These are phyloP conservation scores for Tor tambroides DNA, from an alignment of 2,113 vertebrate genomes.

Conservation along the genomic window DNA sequence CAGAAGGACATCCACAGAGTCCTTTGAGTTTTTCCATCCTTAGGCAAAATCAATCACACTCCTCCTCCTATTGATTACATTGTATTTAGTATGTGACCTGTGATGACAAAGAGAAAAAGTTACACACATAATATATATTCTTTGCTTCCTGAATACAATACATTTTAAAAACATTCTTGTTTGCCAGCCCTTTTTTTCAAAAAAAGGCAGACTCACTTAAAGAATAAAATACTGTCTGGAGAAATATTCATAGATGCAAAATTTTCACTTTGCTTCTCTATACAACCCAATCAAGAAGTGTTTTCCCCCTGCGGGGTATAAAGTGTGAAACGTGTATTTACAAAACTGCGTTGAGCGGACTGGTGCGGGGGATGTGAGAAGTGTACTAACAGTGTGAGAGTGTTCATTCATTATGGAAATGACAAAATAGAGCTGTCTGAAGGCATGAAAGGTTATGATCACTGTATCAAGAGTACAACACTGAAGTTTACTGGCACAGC, in stretches of 20 bases:
- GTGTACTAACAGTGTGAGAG: conserved; percentile 45
- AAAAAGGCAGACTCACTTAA: conserved; percentile 69
- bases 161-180: conserved; percentile 77
- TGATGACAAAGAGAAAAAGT: conserved; percentile 67
- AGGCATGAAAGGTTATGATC: conserved; percentile 45
- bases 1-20: conserved; percentile 43
- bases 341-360: conserved; percentile 60
- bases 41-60: conserved; percentile 25
- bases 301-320: conserved; percentile 51
- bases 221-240: conserved; percentile 56
- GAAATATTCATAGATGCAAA: conserved; percentile 60
- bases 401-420: conserved; percentile 47
- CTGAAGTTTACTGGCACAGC: conserved; percentile 43
- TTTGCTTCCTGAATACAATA: conserved; percentile 68
- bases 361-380: conserved; percentile 49
- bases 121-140: conserved; percentile 63
- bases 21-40: conserved; percentile 5
- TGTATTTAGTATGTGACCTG: conserved; percentile 20
- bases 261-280: conserved; percentile 65
- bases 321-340: conserved; percentile 69
- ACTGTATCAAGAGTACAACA: conserved; percentile 46
- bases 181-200: conserved; percentile 71
- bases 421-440: conserved; percentile 47
- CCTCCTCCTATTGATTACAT: conserved; percentile 5
- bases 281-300: conserved; percentile 62